phyloP scores from a whole-genome alignment of 2,888 invertebrate genomes.

The Amphipoea lucens region DNA sequence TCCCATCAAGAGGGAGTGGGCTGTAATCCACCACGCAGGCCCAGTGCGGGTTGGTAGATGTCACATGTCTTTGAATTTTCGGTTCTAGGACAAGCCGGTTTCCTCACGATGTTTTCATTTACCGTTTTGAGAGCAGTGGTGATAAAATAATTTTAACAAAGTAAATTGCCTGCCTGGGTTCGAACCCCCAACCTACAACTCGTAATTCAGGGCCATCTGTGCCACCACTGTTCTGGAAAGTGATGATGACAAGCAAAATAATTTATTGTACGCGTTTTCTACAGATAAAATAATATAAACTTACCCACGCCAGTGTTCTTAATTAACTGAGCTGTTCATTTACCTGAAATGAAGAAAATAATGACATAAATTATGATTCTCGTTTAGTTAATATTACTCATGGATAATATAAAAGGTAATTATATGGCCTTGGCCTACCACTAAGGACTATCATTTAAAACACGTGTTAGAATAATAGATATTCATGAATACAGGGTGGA shows the following conservation, averaged over 20 bases:
- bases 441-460: not conserved
- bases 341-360: constrained; percentile 45
- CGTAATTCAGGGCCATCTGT: too few species aligned
- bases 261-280: not conserved
- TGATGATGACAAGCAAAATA: not conserved
- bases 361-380: constrained; percentile 11
- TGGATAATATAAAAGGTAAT: not conserved
- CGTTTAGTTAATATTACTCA: constrained; percentile 1
- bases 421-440: not conserved
- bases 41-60: too few species aligned
- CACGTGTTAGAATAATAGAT: not conserved
- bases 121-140: too few species aligned
- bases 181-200: too few species aligned
- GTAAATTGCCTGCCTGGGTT: too few species aligned
- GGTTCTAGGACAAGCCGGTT: too few species aligned
- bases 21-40: too few species aligned
- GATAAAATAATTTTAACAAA: too few species aligned
- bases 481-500: not conserved
- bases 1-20: too few species aligned
- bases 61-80: too few species aligned
- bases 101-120: too few species aligned
- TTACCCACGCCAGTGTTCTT: constrained; percentile 12
- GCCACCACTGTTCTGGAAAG: too few species aligned
- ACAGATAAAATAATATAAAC: not conserved
- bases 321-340: constrained; percentile 19